Base-by-base conservation (phyloP, 1,140 invertebrate genomes). In the Zaprionus kolodkinae region DNA sequence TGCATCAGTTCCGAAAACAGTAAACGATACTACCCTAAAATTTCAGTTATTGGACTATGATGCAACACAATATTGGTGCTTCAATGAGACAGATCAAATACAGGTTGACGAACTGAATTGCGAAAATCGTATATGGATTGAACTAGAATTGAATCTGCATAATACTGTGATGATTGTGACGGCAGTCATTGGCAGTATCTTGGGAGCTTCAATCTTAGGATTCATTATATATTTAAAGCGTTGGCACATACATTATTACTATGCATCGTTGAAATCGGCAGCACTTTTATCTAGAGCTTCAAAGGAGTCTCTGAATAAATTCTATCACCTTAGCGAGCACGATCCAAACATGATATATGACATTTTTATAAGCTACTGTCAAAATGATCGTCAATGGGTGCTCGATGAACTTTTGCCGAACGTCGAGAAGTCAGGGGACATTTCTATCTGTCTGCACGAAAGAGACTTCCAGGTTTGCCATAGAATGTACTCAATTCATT, bases 301-400 rank as follows among this genome's bases (percentile, higher is more conserved):
- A 0, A 89, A 91, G 40, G 82, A 85, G 25, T 73, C 81, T 4
- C 35, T 73, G 2, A 75, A 84, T 30, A 76, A 69, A 25, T 81
- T 87, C n/a, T 74, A 72, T 25, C 72, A 61, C 15, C 57, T 90
- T 6, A 66, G 45, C 12, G 68, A 86, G 30, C 60, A 64, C 7
- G 77, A 82, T 72, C 82, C 81, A 13, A 79, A 70, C 30, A 65
- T 85, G 6, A 71, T 89, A 1, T 95, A 95, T 74, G 95, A 95
- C 61, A 94, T 95, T 0, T 95, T 95, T 68, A 94, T 95, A 1
- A 95, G 94, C 3, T 95, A 95, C 69, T 94, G 94, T 77, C 94
- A 95, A 38, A 93, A 94, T 27, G 94, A 95, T 81, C 89, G 94
- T 0, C 74, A 89, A 0, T 95, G 95, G 94, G 94, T 95, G 1